Conservation (phyloP, 2,888 invertebrate genomes). For the Rambutsinella grinnellia region DNA sequence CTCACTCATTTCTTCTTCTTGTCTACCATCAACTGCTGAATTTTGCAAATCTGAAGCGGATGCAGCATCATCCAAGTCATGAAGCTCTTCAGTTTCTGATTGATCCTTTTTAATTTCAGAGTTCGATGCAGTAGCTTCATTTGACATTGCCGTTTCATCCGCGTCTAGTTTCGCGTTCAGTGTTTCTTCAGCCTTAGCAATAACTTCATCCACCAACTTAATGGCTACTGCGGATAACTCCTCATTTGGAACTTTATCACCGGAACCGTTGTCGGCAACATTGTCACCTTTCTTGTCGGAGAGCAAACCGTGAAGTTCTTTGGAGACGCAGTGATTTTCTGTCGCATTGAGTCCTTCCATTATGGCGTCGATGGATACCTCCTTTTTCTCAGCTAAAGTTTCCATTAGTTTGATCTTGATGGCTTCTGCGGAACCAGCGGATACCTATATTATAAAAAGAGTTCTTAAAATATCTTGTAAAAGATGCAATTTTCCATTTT, state of each 20-base stretch:
- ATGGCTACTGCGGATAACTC: conserved; percentile 20
- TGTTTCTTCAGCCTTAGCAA: conserved; percentile 35
- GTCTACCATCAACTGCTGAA: too few species aligned
- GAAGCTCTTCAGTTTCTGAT: not conserved
- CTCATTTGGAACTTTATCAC: conserved; percentile 10
- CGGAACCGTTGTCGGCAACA: conserved; percentile 9
- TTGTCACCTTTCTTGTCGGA: conserved; percentile 1
- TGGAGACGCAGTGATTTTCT: conserved; percentile 24
- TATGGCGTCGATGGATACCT: conserved; percentile 6
- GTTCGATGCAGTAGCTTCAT: not conserved
- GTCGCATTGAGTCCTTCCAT: conserved; percentile 29
- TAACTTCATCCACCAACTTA: conserved; percentile 35
- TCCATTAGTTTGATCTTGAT: conserved; percentile 8
- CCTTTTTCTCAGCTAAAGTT: conserved; percentile 20
- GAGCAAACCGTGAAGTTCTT: conserved; percentile 27
- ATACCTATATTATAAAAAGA: too few species aligned
- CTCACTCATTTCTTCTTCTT: not conserved
- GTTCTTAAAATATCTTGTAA: too few species aligned
- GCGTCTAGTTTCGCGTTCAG: not conserved
- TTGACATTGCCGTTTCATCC: too few species aligned
- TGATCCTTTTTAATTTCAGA: not conserved
- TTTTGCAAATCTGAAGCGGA: too few species aligned
- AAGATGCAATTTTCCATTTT: not conserved
- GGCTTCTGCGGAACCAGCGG: conserved; percentile 13
- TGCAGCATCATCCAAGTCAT: too few species aligned